phyloP scores from a whole-genome alignment of 2,888 invertebrate species.

The Drosophila differens region DNA sequence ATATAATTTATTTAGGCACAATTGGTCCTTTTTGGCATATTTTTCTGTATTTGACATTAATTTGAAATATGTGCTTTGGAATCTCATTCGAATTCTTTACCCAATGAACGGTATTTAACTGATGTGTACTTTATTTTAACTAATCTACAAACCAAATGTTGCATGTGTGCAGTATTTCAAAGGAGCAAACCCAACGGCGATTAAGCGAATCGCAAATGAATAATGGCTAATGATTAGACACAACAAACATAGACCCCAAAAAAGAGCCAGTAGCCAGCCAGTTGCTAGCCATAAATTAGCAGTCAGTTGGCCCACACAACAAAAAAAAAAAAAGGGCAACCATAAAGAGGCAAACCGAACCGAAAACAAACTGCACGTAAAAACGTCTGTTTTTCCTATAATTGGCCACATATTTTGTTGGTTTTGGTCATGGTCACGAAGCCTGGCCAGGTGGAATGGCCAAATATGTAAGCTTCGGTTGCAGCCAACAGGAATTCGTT shows the following conservation, averaged over 20 bases:
- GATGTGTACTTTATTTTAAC: background rate
- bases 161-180: conserved; percentile 41
- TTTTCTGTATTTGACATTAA: background rate
- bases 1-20: background rate
- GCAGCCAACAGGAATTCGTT: conserved; percentile 26
- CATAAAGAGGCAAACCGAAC: conserved; percentile 17
- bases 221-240: conserved; percentile 68
- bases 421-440: conserved; percentile 18
- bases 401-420: conserved; percentile 79
- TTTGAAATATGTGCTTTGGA: background rate
- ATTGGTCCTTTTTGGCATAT: background rate
- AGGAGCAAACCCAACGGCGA: conserved; percentile 31
- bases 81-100: no score
- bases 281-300: conserved; percentile 68
- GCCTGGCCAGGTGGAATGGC: conserved; percentile 48
- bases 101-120: background rate
- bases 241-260: conserved; percentile 32
- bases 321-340: conserved; percentile 15
- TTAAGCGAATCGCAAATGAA: conserved; percentile 44
- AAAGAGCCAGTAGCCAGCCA: conserved; percentile 44
- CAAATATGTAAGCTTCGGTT: conserved; percentile 38
- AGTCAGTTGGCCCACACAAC: conserved; percentile 20
- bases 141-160: conserved; percentile 30
- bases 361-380: conserved; percentile 60
- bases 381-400: conserved; percentile 78